Evolutionary conservation across 2,888 invertebrate genomes (phyloP), one percentile per base, ranked within the genome.

Genomic region (Parasteatoda lunata): DNA sequence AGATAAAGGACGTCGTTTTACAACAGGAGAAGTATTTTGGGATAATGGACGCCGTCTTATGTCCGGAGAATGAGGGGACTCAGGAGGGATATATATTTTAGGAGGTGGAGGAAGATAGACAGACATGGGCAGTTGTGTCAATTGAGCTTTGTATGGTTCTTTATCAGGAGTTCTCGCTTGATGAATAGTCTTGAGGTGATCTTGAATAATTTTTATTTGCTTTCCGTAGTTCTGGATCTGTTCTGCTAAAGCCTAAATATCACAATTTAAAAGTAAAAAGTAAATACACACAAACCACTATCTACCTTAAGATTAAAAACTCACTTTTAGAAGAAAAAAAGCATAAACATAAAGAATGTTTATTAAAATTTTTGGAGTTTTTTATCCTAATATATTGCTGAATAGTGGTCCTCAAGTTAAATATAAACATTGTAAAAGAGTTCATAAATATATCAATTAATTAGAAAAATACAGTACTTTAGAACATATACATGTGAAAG

Each of bases 191-290:
- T 89, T 89, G 83, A 89, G 88, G 48, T 88, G 84, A n/a, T 88
- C 89, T 84, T 86, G 85, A 45, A 90, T 75, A 52, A 77, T 71
- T 68, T 71, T 70, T 69, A 90, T 89, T 86, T 89, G 89, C 64
- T 89, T 84, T 76, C 84, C 89, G 75, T 88, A 89, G 54, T 81
- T 83, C 77, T 88, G 84, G 88, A 90, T 90, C 81, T 88, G 89
- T 59, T 90, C 89, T 81, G 81, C 89, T 70, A 89, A 88, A 73
- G 88, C 90, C 90, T 90, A 84, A 77, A 88, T 77, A 89, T 82
- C 13, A 77, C 77, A 73, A 68, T 11, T 9, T 45, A 68, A 68
- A 68, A n/a, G 13, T 30, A n/a, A 68, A 68, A 13, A 68, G 15
- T 59, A 30, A 30, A 30, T 30, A 30, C 30, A 30, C 30, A 30